Conservation (phyloP, 1,140 invertebrate species). For the Drosophila repleta region DNA sequence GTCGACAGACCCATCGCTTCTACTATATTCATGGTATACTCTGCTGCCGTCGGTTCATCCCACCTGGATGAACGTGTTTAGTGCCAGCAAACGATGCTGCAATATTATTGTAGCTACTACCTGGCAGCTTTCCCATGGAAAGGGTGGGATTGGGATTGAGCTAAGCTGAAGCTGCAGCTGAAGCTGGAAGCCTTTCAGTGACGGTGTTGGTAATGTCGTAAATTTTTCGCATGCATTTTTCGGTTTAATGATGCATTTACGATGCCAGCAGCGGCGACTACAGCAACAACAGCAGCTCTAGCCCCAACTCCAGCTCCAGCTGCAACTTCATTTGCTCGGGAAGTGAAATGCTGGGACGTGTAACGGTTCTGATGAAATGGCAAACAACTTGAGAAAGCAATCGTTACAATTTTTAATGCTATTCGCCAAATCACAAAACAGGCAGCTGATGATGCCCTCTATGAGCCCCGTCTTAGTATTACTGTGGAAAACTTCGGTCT, state of each 20-base stretch:
- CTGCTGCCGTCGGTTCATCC: neutral
- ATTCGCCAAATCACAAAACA: conserved; percentile 73
- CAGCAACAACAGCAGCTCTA: conserved; percentile 36
- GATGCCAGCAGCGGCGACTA: conserved; percentile 72
- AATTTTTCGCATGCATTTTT: conserved; percentile 83
- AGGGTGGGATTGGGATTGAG: neutral
- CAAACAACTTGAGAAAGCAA: conserved; percentile 78
- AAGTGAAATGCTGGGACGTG: conserved; percentile 43
- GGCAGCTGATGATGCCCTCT: conserved; percentile 62
- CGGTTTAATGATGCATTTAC: conserved; percentile 83
- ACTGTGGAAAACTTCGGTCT: neutral
- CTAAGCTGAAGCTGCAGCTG: conserved; percentile 13
- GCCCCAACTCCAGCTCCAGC: conserved; percentile 14
- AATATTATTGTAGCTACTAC: conserved; percentile 51
- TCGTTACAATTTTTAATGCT: conserved; percentile 81
- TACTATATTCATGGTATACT: neutral
- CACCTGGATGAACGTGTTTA: conserved; percentile 35
- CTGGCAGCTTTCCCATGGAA: conserved; percentile 38
- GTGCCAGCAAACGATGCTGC: conserved; percentile 43
- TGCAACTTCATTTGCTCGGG: conserved; percentile 14
- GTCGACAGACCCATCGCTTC: neutral
- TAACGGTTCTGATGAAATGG: conserved; percentile 56
- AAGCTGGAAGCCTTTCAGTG: conserved; percentile 50
- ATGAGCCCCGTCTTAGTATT: neutral
- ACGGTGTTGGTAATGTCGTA: conserved; percentile 79